Evolutionary conservation across 2,888 invertebrate species (phyloP), one percentile per base, ranked within the genome.

Genomic region (Rotaria magnacalcarata): DNA sequence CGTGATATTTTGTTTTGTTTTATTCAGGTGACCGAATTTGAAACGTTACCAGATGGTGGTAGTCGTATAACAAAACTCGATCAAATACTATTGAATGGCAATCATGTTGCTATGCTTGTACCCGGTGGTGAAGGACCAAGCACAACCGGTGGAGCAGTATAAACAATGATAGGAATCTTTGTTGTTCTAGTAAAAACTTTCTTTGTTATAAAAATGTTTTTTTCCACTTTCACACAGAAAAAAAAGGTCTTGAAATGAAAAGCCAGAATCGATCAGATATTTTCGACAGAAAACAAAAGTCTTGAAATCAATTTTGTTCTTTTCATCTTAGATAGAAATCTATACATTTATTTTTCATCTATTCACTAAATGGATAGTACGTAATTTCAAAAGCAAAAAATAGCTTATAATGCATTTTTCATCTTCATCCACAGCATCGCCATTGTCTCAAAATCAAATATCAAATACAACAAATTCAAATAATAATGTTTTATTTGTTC

Each of bases 1-100:
- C 8, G 4, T 50, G 8, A 50, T 50, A 50, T 52, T 16, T 52
- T 47, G 47, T 47, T 47, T 47, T 47, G 47, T 58, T 47, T 85
- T 50, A 52, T 85, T 85, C 87, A 47, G 85, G 43, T 54, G 27
- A 84, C 85, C 43, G 74, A 86, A 56, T 85, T 87, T 89, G 99
- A 99, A 92, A 96, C 95, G 84, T 99, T 99, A 0, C 95, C 96
- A 0, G 98, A 99, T 92, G 91, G 91, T 34, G 91, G 91, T 27
- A 93, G 96, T 88, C 93, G 97, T 90, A 95, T 99, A 60, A 99
- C 98, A 0, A 97, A 96, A 91, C 92, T 99, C 87, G 98, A 99
- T 91, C 96, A 97, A 92, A 99, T 99, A 89, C 93, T 99, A 86
- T 92, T 99, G 19, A 99, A 99, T 92, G 99, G 99, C 89, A 99